Conservation (phyloP, 1,140 invertebrate species). For the Sweltsa coloradensis region DNA sequence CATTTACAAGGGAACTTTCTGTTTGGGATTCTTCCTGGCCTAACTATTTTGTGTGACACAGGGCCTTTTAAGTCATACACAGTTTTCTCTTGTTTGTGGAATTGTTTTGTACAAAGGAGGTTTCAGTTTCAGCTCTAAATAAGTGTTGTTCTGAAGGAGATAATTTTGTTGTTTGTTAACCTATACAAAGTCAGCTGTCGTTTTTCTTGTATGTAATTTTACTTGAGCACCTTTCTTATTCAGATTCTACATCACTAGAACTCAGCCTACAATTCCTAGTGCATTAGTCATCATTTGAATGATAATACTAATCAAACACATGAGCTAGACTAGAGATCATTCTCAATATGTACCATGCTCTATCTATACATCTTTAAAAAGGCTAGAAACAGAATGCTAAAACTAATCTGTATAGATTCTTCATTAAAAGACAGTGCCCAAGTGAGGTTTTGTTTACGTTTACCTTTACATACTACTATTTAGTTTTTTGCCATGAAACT, state of each 20-base stretch:
- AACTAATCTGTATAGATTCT: background rate
- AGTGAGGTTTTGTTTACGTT: background rate
- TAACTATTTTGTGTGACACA: background rate
- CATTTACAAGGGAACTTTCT: background rate
- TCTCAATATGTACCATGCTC: background rate
- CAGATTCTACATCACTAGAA: too few relatives aligned
- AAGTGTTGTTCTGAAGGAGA: too few relatives aligned
- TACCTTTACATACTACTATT: background rate
- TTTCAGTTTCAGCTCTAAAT: too few relatives aligned
- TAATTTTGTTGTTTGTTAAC: too few relatives aligned
- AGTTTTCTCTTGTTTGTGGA: background rate
- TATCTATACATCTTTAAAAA: background rate
- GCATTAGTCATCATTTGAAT: too few relatives aligned
- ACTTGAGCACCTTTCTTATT: too few relatives aligned
- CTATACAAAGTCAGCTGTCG: too few relatives aligned
- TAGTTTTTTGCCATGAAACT: background rate
- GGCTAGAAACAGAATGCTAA: background rate
- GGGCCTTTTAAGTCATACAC: background rate
- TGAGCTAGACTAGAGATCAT: too few relatives aligned
- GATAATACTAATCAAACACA: too few relatives aligned
- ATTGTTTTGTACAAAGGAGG: background rate
- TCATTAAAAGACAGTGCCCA: background rate
- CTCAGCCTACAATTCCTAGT: too few relatives aligned
- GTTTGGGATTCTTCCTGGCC: background rate
- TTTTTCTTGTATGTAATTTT: too few relatives aligned